Base-by-base conservation (phyloP, 2,888 invertebrate species). In the Drosophila buzzatii region DNA sequence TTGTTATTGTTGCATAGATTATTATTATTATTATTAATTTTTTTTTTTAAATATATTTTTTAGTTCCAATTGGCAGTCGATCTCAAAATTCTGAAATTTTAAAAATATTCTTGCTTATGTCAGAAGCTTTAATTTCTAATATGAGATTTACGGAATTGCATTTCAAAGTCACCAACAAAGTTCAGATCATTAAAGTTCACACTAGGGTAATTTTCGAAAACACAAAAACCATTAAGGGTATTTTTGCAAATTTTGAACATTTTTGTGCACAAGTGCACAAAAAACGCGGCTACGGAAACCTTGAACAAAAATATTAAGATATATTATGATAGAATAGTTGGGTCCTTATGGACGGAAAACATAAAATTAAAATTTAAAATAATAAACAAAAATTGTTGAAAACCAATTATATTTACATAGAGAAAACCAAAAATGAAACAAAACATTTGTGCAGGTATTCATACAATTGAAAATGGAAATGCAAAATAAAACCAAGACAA, bases 251-350 rank as follows among this genome's bases (percentile, higher is more conserved):
- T 56, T 81, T 72, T 65, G 64, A 65, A 63, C 51, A 68, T 62
- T 70, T 64, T 76, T 71, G 71, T 57, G 77, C 80, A 62, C 53
- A n/a, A 10, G 20, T 27, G 61, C 71, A 77, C 81, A 77, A 56
- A 69, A 68, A 81, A 87, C 85, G 85, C 85, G 89, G 85, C 85
- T 85, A 85, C 85, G 79, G 79, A 85, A 89, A 85, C 85, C 85
- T 85, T 85, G 68, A 63, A 71, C 41, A 56, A 76, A 45, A 82
- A 71, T 47, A 70, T 68, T 80, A 76, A 80, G 69, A 44, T 66
- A 71, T 59, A 47, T 59, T 73, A 70, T 52, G 33, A 71, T 76
- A 87, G 74, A 45, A 31, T 76, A 80, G 47, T 63, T 49, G 44
- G 66, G 70, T 75, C 62, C 60, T 10, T 9, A 41, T 10, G 49